Evolutionary conservation across 2,888 invertebrate species (phyloP), one percentile per base, ranked within the genome.

Genomic region (Cristatella mucedo): DNA sequence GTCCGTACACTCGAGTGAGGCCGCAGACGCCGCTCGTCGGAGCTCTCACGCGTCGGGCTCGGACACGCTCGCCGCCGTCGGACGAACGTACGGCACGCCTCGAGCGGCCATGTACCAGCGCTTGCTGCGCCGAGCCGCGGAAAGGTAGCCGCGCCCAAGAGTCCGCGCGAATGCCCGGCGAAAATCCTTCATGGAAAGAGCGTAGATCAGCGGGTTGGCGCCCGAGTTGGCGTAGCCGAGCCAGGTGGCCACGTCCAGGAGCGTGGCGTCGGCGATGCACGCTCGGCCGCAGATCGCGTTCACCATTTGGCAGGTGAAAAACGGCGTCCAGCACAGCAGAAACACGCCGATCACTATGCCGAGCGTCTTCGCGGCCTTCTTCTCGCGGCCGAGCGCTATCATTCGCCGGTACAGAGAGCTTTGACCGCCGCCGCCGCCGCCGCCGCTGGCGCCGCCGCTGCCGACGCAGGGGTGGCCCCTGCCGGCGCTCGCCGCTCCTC

Each of bases 271-370:
- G 13, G 41, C 34, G 2, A 63, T 53, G 44, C 61, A 61, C 1
- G 78, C 75, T 46, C 78, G 74, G 67, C 86, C 84, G 46, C 67
- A 67, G 59, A 93, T 80, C 15, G 87, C 91, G 33, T 83, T 82
- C 55, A 89, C 69, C 41, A 93, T 71, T 68, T 91, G 91, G 50
- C 85, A 83, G 48, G 91, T 84, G 66, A 93, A 93, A 69, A 93
- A 93, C 45, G 93, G 93, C 53, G 91, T 72, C 91, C 91, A 93
- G 66, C 91, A 93, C 51, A 89, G 77, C 59, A 91, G 87, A 65
- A 91, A 91, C 48, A 86, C 85, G 42, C 89, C 89, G 80, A 91
- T 87, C 53, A 91, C 89, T 60, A 91, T 89, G 34, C 89, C 91
- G 50, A 93, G 69, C 6, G 91, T 93, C 68, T 91, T 91, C 3